Conservation (phyloP, 2,888 invertebrate genomes). For the Cheilosia pagana region DNA sequence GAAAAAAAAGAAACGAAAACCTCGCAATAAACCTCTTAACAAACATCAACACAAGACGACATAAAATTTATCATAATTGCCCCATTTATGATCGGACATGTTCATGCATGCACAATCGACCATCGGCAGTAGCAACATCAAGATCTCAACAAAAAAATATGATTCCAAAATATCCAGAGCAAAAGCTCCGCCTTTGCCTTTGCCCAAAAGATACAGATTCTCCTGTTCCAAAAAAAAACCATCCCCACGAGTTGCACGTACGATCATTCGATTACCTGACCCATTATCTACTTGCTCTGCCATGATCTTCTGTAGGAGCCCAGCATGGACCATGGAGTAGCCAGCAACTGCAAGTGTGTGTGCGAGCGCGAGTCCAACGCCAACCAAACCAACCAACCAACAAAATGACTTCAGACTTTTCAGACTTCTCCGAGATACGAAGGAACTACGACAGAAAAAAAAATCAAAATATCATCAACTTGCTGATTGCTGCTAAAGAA, state of each 20-base stretch:
- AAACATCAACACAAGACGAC: slow-evolving; percentile 38
- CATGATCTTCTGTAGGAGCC: slow-evolving; percentile 51
- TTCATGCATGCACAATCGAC: slow-evolving; percentile 51
- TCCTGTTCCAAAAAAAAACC: slow-evolving; percentile 1
- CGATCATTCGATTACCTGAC: slow-evolving; percentile 75
- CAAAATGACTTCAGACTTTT: slow-evolving; percentile 44
- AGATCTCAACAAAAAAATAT: slow-evolving; percentile 18
- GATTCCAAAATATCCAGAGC: slow-evolving; percentile 11
- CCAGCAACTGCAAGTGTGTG: slow-evolving; percentile 48
- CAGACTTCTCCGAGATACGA: neutral
- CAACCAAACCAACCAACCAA: too few relatives aligned
- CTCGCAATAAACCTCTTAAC: slow-evolving; percentile 31
- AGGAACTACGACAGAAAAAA: slow-evolving; percentile 4
- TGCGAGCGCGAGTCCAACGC: slow-evolving; percentile 1
- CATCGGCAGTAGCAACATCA: neutral
- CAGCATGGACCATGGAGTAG: slow-evolving; percentile 17
- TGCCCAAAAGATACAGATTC: neutral
- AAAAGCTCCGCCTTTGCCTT: slow-evolving; percentile 51
- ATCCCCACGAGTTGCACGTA: slow-evolving; percentile 73
- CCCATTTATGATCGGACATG: slow-evolving; percentile 72
- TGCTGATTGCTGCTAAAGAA: slow-evolving; percentile 72
- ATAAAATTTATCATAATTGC: slow-evolving; percentile 64
- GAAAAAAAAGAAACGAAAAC: neutral
- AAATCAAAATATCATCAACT: slow-evolving; percentile 70
- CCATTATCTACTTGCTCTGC: slow-evolving; percentile 70